Evolutionary conservation across 2,113 vertebrate species (phyloP), one percentile per base, ranked within the genome.

Genomic region (Brachyhypopomus occidentalis): DNA sequence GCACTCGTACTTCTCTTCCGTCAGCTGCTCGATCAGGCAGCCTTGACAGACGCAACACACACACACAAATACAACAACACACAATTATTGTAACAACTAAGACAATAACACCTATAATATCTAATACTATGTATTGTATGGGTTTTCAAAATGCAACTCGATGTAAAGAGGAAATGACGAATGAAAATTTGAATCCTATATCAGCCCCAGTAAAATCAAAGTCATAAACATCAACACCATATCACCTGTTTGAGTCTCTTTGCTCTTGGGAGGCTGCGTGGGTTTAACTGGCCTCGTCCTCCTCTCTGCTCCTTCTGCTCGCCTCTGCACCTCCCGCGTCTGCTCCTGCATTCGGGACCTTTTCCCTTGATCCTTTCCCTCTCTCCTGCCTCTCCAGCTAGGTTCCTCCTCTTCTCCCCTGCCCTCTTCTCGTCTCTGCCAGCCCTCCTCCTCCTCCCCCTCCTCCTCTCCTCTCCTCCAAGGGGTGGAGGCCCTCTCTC

Each of bases 1-100:
- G 84, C 98, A 99, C 88, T 99, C 98, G 0, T 99, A 99, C 85
- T 98, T 98, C 91, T 99, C 97, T 81, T 95, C 94, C 0, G 97
- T 97, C 86, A 99, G 92, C 85, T 99, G 98, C 74, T 99, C 97
- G 77, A 98, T 97, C 82, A 99, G 85, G 25, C 96, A 97, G 2
- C 97, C 98, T 98, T 85, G 0, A 20, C 20, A 73, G 0, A 75
- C 7, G 22, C n/a, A 25, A 7, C 12, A 20, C 22, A 36, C 22
- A 62, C 8, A 17, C 25, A 62, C 19, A 55, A 4, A 55, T 41
- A 48, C 55, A 27, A 58, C 9, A 12, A 60, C 45, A 52, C 30
- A 30, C 30, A 41, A 3, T 25, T 3, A n/a, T 11, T 20, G 45
- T 41, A 0, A 69, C n/a, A 60, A 5, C 60, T 41, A 41, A 76